Conservation (phyloP, 1,140 invertebrate genomes). For the Diorhabda elongata region DNA sequence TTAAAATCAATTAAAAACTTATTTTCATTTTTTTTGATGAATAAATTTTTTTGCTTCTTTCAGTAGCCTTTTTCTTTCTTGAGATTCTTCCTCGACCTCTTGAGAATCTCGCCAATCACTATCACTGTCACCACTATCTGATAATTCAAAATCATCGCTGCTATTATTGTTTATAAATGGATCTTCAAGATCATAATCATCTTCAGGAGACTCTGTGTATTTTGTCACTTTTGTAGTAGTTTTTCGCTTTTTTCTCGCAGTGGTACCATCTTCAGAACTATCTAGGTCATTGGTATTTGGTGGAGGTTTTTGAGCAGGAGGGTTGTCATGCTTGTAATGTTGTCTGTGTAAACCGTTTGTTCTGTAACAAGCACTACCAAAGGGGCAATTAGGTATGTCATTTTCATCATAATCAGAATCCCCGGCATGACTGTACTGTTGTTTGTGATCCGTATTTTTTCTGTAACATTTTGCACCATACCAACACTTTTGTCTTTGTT, state of each 20-base stretch:
- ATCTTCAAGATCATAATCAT: conserved; percentile 22
- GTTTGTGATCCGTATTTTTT: conserved; percentile 47
- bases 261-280: not conserved
- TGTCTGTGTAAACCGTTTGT: conserved; percentile 50
- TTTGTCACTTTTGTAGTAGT: not conserved
- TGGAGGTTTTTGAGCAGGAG: not conserved
- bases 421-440: conserved; percentile 48
- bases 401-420: conserved; percentile 52
- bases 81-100: conserved; percentile 10
- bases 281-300: not conserved
- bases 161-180: conserved; percentile 22
- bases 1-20: not conserved
- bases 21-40: conserved; percentile 12
- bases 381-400: conserved; percentile 51
- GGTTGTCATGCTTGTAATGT: conserved; percentile 50
- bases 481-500: conserved; percentile 36
- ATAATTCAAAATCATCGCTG: conserved; percentile 21
- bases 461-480: conserved; percentile 46
- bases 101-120: conserved; percentile 22
- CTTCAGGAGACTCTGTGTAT: conserved; percentile 13
- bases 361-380: conserved; percentile 52
- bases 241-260: not conserved
- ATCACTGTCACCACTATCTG: conserved; percentile 11
- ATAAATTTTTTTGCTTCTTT: conserved; percentile 22
- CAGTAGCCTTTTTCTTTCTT: conserved; percentile 18